Percentiles rank a stretch among this genome's conserved stretches.
These are phyloP conservation scores for Chaetophractus vellerosus DNA, from an alignment of 2,797 vertebrate genomes.

Conservation along the genomic window DNA sequence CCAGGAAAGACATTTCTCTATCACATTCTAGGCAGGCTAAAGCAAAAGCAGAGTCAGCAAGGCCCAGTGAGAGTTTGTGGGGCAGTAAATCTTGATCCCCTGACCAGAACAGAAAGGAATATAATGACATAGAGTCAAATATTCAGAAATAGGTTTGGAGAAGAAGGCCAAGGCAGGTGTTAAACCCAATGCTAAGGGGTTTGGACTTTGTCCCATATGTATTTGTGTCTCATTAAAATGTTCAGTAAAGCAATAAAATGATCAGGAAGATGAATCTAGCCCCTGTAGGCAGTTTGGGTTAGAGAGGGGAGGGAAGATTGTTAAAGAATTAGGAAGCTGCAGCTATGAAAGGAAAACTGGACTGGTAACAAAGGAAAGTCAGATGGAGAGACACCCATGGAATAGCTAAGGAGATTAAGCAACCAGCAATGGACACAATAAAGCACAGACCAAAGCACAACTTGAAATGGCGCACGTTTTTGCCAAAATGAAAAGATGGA, in stretches of 20 bases:
- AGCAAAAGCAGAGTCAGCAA: background rate
- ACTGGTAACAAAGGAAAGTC: background rate
- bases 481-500: background rate
- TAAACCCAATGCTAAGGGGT: background rate
- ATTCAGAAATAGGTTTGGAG: background rate
- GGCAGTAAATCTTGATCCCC: background rate
- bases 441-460: background rate
- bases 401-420: background rate
- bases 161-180: background rate
- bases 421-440: background rate
- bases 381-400: background rate
- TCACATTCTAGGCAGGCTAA: background rate
- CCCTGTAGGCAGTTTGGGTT: background rate
- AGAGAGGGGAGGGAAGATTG: background rate
- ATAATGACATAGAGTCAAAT: too few species aligned
- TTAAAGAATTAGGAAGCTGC: background rate
- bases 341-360: background rate
- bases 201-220: background rate
- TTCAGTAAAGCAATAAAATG: background rate
- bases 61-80: background rate
- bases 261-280: background rate
- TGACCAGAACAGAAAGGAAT: background rate
- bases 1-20: rapidly evolving
- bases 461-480: background rate
- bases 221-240: background rate